Evolutionary conservation across 2,113 vertebrate species (phyloP).

Genomic region (Guaruba guarouba): DNA sequence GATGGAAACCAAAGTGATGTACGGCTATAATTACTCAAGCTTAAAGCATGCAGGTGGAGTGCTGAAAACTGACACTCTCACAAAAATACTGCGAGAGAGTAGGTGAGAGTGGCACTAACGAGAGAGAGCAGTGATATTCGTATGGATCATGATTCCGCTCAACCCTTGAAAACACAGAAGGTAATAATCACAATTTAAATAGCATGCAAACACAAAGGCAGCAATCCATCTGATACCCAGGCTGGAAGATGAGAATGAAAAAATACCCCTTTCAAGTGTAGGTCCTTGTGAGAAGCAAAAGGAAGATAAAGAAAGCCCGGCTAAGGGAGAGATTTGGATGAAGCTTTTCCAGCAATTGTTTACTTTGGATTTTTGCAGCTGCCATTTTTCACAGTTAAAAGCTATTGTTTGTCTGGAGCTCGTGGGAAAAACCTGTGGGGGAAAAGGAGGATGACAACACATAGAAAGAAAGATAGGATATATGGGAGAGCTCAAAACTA

Average conservation of each 20-base stretch:
- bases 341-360: constrained; percentile 48
- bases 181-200: constrained; percentile 12
- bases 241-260: constrained; percentile 1
- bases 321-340: constrained; percentile 23
- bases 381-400: constrained; percentile 43
- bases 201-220: neutral
- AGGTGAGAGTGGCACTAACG: neutral
- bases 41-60: neutral
- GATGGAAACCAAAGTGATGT: neutral
- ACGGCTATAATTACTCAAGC: neutral
- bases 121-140: neutral
- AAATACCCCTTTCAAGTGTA: constrained; percentile 8
- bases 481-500: neutral
- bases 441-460: neutral
- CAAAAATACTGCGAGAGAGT: neutral
- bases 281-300: neutral
- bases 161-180: neutral
- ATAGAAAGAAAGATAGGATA: neutral
- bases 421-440: neutral
- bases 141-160: neutral
- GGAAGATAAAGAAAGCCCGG: constrained; percentile 27
- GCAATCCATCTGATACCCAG: neutral
- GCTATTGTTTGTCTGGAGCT: constrained; percentile 1
- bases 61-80: neutral
- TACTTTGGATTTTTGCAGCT: constrained; percentile 44